phyloP scores from a whole-genome alignment of 2,888 invertebrate species.

The Slavum lentiscoides region DNA sequence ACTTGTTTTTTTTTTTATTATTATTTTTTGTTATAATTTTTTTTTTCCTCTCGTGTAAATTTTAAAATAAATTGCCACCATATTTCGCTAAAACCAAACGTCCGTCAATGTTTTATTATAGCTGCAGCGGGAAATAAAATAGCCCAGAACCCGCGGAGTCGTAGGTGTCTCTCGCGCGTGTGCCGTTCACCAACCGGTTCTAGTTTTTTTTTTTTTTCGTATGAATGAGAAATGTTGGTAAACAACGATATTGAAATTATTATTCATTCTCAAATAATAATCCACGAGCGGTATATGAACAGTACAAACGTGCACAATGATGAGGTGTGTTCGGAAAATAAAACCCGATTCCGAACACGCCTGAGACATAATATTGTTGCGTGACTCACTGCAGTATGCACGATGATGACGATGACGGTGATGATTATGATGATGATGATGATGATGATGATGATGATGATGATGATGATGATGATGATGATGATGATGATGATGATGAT shows the following conservation, averaged over 20 bases:
- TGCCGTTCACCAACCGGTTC: conserved; percentile 47
- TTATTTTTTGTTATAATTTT: no score
- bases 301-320: not conserved
- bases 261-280: conserved; percentile 44
- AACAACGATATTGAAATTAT: conserved; percentile 49
- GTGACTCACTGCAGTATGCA: conserved; percentile 29
- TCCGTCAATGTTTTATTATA: conserved; percentile 13
- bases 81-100: not conserved
- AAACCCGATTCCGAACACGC: conserved; percentile 5
- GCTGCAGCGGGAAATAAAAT: not conserved
- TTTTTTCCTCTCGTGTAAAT: not conserved
- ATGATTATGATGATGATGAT: not conserved
- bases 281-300: not conserved
- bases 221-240: conserved; percentile 47
- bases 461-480: no score
- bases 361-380: conserved; percentile 9
- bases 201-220: not conserved
- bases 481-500: not conserved
- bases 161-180: conserved; percentile 26
- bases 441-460: no score
- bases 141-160: conserved; percentile 5
- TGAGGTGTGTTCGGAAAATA: conserved; percentile 32
- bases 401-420: not conserved
- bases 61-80: not conserved
- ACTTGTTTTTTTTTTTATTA: no score